Evolutionary conservation across 2,888 invertebrate genomes (phyloP).

Genomic region (Aphodius granarius): DNA sequence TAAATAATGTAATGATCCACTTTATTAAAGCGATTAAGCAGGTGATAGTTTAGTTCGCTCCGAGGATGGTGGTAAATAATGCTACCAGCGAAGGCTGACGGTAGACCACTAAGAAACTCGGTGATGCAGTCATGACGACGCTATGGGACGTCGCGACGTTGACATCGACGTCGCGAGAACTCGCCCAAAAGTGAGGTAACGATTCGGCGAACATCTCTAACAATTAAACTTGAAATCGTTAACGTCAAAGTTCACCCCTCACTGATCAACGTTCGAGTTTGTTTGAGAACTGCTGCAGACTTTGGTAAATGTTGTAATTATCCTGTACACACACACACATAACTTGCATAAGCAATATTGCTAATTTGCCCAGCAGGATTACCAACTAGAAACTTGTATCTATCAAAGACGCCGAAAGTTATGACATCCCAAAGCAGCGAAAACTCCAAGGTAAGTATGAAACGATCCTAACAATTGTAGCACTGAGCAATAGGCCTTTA

Average conservation of each 20-base stretch:
- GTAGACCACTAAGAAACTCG: not conserved
- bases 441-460: no score
- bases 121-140: not conserved
- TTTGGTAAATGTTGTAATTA: not conserved
- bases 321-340: not conserved
- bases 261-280: slow-evolving; percentile 2
- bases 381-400: not conserved
- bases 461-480: no score
- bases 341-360: not conserved
- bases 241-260: slow-evolving; percentile 33
- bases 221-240: slow-evolving; percentile 38
- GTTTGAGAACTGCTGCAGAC: not conserved
- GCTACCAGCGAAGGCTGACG: no score
- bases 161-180: not conserved
- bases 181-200: not conserved
- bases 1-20: slow-evolving; percentile 8
- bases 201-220: slow-evolving; percentile 23
- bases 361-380: not conserved
- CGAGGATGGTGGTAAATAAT: not conserved
- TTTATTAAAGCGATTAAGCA: slow-evolving; percentile 11
- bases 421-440: no score
- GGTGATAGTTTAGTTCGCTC: not conserved
- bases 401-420: not conserved
- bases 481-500: not conserved
- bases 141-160: not conserved